Conservation (phyloP, 2,113 vertebrate species). For the Tapirus terrestris region DNA sequence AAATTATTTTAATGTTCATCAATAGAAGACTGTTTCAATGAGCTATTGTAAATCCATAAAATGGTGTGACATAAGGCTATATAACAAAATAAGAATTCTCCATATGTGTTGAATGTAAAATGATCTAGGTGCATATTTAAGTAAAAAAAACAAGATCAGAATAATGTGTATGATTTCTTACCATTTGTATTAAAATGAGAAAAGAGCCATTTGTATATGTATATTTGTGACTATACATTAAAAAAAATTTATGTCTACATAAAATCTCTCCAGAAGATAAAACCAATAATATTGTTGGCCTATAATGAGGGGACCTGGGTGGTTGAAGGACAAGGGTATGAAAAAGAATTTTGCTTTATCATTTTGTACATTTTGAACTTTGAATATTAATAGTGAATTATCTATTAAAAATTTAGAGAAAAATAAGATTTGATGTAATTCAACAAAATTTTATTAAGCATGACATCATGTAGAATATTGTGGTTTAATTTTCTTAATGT, state of each 20-base stretch:
- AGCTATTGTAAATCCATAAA: neutral
- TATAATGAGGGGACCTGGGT: neutral
- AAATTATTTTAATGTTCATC: neutral
- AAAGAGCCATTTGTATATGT: too few species aligned
- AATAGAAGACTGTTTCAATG: neutral
- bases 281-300: neutral
- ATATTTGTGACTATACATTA: neutral
- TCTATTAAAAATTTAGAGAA: neutral
- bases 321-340: neutral
- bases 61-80: neutral
- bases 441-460: neutral
- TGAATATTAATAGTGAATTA: neutral
- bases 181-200: neutral
- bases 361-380: neutral
- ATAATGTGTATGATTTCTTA: neutral
- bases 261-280: neutral
- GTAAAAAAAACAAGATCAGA: neutral
- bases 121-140: neutral
- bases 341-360: neutral
- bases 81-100: neutral
- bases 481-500: slow-evolving; percentile 8
- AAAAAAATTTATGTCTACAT: neutral
- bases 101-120: neutral
- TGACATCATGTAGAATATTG: neutral
- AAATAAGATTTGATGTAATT: neutral